Base-by-base conservation (phyloP, 1,140 invertebrate genomes). In the Drosophila novamexicana region DNA sequence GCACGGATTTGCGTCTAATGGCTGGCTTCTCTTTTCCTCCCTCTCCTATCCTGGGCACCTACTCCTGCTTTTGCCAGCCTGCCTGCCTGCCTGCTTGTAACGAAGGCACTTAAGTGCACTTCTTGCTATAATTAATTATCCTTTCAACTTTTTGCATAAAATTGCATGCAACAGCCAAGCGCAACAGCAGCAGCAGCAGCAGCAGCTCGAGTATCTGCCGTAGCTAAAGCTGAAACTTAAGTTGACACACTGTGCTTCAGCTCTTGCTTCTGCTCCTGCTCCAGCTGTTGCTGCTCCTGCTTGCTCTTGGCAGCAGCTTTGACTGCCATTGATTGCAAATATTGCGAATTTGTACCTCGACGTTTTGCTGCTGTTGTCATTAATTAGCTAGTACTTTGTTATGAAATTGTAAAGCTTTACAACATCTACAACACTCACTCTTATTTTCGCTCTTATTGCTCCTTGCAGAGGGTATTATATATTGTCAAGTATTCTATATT, bases 121-220 rank as follows among this genome's bases (percentile, higher is more conserved):
- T 89, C 84, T 90, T 89, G 84, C 84, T 89, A 89, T 89, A 89
- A 89, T 89, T 89, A 89, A 89, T 89, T 89, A 89, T 89, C 84
- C 85, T 89, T 89, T 90, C 84, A 89, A 89, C 84, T 84, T 89
- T 89, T 84, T 84, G 85, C 84, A 89, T 89, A 89, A 89, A 89
- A 89, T 89, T 89, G 83, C 80, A 84, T 88, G 74, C 80, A 88
- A 83, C 83, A 88, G 75, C 61, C 82, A 75, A 64, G 54, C 36
- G 58, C 63, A 84, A 37, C 47, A 32, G 59, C 37, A 56, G 56
- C 57, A 52, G 50, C n/a, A n/a, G n/a, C 18, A 18, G 18, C 57
- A 52, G 50, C 50, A 53, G 50, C 16, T 65, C 42, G 50, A 52
- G 62, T 59, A 61, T 16, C 45, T 56, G 54, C 49, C 32, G 22